phyloP scores from a whole-genome alignment of 1,140 invertebrate species.

The Orchestia grillus region DNA sequence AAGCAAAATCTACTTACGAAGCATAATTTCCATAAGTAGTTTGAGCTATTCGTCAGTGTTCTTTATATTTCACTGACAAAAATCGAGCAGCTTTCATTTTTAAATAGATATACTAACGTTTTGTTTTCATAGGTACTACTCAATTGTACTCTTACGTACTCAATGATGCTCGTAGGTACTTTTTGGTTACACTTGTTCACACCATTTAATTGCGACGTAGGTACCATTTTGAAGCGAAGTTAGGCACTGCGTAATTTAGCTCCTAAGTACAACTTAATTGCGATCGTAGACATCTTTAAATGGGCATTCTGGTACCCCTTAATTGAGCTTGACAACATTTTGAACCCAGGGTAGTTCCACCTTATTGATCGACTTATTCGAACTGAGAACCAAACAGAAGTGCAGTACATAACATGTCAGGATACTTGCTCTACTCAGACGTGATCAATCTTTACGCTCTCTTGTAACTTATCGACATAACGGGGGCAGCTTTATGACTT shows the following conservation, averaged over 20 bases:
- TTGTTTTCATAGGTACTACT: too few relatives aligned
- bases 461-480: neutral
- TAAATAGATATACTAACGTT: too few relatives aligned
- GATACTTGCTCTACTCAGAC: neutral
- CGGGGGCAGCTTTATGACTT: conserved; percentile 34
- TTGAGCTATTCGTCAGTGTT: neutral
- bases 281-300: neutral
- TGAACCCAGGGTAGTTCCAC: neutral
- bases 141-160: too few relatives aligned
- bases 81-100: too few relatives aligned
- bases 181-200: neutral
- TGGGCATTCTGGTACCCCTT: too few relatives aligned
- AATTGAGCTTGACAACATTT: too few relatives aligned
- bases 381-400: neutral
- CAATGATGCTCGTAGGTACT: too few relatives aligned
- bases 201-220: neutral
- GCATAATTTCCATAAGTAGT: neutral
- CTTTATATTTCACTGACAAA: too few relatives aligned
- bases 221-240: too few relatives aligned
- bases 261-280: neutral
- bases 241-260: too few relatives aligned
- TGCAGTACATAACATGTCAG: neutral
- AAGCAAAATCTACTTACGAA: neutral
- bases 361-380: neutral
- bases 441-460: neutral